Base-by-base conservation (phyloP, 2,113 vertebrate genomes). In the Salminus brasiliensis region DNA sequence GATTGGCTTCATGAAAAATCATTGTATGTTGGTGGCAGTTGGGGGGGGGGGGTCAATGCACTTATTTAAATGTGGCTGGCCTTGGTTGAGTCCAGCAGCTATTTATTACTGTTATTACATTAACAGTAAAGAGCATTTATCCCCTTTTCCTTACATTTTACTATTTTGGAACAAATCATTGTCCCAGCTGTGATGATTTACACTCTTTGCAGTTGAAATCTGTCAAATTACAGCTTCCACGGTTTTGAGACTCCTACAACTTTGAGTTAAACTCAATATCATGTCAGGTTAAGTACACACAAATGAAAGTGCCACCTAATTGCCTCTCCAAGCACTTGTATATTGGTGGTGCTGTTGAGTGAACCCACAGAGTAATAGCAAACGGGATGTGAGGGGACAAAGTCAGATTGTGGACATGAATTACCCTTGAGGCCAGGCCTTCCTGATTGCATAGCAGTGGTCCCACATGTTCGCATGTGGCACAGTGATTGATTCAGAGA, bases 401-500 rank as follows among this genome's bases (percentile, higher is more conserved):
- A 68, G 55, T 52, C 66, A 53, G 80, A 72, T 49, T 52, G 57
- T 73, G 87, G 81, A 86, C 87, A 87, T 89, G 90, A 87, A 88
- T 90, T 87, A 89, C 89, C 90, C 89, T 85, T 80, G 80, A 87
- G 86, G 87, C 88, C 88, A 75, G 69, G 79, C 85, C 84, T 85
- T 79, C 79, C 87, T 85, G 88, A 91, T 88, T 87, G 89, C 91
- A 91, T 79, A 87, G 83, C 83, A 79, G 81, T 7, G 72, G 81
- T 30, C 75, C 71, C 55, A 65, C 79, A 74, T 82, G 84, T 87
- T 91, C 86, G 82, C 84, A 81, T 84, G 59, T 88, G 87, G 81
- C 86, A 74, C 69, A 76, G 25, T 89, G 91, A 93, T 93, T 92
- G 92, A 91, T 93, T 92, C 87, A 69, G 90, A 89, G 82, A 83